Percentiles rank a stretch among this genome's conserved stretches.
These are phyloP conservation scores for Drosophila diplacantha DNA, from an alignment of 2,888 invertebrate species.

Conservation along the genomic window DNA sequence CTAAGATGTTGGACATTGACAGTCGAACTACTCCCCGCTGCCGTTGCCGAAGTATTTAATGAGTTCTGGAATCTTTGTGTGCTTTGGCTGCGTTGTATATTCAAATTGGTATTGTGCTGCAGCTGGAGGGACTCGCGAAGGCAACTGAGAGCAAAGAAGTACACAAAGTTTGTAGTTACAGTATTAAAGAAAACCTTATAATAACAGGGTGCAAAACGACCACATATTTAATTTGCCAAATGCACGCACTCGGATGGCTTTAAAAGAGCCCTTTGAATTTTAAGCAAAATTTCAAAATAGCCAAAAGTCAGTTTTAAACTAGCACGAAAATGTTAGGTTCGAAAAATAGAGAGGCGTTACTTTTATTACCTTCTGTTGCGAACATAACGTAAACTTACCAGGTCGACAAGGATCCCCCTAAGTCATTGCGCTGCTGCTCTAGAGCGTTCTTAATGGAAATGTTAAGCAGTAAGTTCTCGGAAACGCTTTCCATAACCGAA, in stretches of 20 bases:
- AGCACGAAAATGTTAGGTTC: too few species aligned
- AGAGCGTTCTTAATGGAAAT: slow-evolving; percentile 78
- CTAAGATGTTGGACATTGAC: slow-evolving; percentile 42
- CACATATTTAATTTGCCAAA: too few species aligned
- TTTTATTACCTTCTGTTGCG: background rate
- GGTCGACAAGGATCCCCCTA: slow-evolving; percentile 73
- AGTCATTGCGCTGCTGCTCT: slow-evolving; percentile 74
- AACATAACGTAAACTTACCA: slow-evolving; percentile 60
- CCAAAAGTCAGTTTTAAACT: too few species aligned
- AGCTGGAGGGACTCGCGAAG: slow-evolving; percentile 77
- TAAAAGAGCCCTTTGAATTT: too few species aligned
- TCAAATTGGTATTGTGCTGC: slow-evolving; percentile 78
- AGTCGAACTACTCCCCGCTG: slow-evolving; percentile 59
- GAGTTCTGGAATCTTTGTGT: slow-evolving; percentile 76
- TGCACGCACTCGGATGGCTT: too few species aligned
- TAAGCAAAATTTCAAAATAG: too few species aligned
- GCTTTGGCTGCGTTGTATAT: slow-evolving; percentile 78
- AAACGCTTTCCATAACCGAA: slow-evolving; percentile 78
- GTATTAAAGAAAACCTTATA: background rate
- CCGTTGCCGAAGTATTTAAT: slow-evolving; percentile 59
- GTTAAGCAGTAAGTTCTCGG: slow-evolving; percentile 77
- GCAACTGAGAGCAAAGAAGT: slow-evolving; percentile 63
- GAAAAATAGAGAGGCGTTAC: background rate
- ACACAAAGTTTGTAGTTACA: background rate
- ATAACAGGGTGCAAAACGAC: background rate